Evolutionary conservation across 1,140 invertebrate genomes (phyloP), one percentile per base, ranked within the genome.

Genomic region (Harpegnathos saltator): DNA sequence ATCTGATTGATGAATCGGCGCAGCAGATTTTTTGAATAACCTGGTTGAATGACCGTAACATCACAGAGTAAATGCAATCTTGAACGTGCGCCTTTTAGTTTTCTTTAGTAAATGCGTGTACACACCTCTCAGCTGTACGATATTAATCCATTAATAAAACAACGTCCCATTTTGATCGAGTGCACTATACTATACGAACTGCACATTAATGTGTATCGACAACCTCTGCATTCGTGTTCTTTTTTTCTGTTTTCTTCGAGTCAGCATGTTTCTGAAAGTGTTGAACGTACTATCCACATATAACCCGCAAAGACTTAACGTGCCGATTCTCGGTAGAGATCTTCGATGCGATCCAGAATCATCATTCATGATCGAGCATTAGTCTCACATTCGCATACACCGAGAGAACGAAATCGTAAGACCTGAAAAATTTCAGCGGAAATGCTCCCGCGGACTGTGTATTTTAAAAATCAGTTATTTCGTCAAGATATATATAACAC

Each of bases 341-440:
- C 88, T 92, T 92, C 90, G 84, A 90, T 90, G 91, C 90, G 91
- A 91, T 91, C 91, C 90, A 91, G 91, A 91, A 92, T 92, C 90
- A 92, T 84, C 26, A 80, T 71, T 59, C 81, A 89, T 82, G 59
- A 87, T 85, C 66, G 72, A 81, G 58, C 66, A 74, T 78, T 84
- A 85, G 82, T 58, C 66, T 24, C n/a, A 48, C 15, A 24, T 52
- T 65, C 33, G 22, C 14, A 3, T 38, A 24, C 11, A 33, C 54
- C 19, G 38, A 0, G 3, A 9, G 0, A 9, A 44, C 38, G 7
- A 44, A 44, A 44, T 44, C 38, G 11, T 11, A 44, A 11, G 11
- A 11, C 4, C 38, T 44, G 38, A 9, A n/a, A n/a, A n/a, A 44
- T 1, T 44, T 44, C 9, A 44, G 11, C 0, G 9, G 38, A 44